Conservation (phyloP, 2,113 vertebrate genomes). For the Dromiciops gliroides region DNA sequence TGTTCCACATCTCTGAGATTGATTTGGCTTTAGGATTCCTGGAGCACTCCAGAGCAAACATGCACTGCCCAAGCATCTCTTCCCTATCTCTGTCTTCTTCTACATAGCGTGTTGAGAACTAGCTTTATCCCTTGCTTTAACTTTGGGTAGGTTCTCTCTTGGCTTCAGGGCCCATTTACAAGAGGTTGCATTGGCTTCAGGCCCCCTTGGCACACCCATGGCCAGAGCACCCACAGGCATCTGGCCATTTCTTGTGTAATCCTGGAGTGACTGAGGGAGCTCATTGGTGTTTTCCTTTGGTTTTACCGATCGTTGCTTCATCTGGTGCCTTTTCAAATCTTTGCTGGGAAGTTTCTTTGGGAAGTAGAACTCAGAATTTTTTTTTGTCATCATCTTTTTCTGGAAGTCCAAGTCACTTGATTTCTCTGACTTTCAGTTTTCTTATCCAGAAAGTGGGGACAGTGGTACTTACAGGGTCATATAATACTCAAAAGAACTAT, state of each 20-base stretch:
- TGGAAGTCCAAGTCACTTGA: background rate
- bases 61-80: background rate
- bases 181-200: background rate
- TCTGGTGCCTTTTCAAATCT: background rate
- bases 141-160: background rate
- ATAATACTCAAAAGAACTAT: background rate
- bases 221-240: background rate
- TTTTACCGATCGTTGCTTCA: background rate
- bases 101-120: background rate
- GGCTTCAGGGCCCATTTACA: background rate
- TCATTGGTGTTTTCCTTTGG: background rate
- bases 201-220: background rate
- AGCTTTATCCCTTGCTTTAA: background rate
- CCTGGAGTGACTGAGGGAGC: background rate
- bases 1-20: background rate
- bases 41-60: background rate
- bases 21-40: background rate
- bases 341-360: background rate
- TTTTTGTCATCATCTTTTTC: background rate
- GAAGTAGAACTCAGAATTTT: background rate
- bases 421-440: background rate
- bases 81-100: background rate
- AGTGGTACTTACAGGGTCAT: background rate
- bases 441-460: background rate
- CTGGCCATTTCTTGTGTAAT: background rate